Conservation (phyloP, 1,140 invertebrate species). For the Diachasma alloeum region DNA sequence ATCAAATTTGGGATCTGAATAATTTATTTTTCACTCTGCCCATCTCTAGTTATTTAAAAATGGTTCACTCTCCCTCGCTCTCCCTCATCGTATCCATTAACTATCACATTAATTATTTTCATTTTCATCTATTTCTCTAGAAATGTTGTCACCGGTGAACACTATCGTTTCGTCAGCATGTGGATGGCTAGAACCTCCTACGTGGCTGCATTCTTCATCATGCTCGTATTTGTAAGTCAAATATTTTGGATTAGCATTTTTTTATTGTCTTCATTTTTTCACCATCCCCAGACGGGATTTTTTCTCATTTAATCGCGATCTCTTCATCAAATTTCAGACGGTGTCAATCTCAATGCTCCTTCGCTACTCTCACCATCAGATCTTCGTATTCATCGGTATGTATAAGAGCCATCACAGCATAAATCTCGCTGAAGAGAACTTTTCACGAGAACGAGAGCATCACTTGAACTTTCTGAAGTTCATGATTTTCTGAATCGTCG, state of each 20-base stretch:
- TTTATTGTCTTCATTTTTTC: too few species aligned
- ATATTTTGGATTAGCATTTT: background rate
- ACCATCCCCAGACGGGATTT: background rate
- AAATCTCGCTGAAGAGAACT: too few species aligned
- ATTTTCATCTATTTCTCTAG: slow-evolving; percentile 70
- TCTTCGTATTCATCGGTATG: slow-evolving; percentile 97
- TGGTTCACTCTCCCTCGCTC: too few species aligned
- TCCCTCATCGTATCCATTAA: too few species aligned
- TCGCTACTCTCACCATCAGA: slow-evolving; percentile 98
- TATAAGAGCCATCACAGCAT: too few species aligned
- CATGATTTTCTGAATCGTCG: too few species aligned
- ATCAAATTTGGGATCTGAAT: too few species aligned
- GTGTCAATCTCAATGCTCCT: slow-evolving; percentile 97
- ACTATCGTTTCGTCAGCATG: slow-evolving; percentile 97
- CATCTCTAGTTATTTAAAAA: too few species aligned
- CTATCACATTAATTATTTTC: too few species aligned
- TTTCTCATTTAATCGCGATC: background rate
- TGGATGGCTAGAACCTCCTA: slow-evolving; percentile 94
- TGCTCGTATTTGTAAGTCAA: slow-evolving; percentile 97
- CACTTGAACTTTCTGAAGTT: too few species aligned
- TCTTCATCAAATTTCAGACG: slow-evolving; percentile 80
- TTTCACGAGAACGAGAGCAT: too few species aligned
- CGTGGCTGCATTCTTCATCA: slow-evolving; percentile 93
- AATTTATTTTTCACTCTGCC: too few species aligned
- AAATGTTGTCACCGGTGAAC: slow-evolving; percentile 98